These are phyloP conservation scores for Heteromormyrus szaboi DNA, from an alignment of 2,797 vertebrate genomes.

Conservation along the genomic window DNA sequence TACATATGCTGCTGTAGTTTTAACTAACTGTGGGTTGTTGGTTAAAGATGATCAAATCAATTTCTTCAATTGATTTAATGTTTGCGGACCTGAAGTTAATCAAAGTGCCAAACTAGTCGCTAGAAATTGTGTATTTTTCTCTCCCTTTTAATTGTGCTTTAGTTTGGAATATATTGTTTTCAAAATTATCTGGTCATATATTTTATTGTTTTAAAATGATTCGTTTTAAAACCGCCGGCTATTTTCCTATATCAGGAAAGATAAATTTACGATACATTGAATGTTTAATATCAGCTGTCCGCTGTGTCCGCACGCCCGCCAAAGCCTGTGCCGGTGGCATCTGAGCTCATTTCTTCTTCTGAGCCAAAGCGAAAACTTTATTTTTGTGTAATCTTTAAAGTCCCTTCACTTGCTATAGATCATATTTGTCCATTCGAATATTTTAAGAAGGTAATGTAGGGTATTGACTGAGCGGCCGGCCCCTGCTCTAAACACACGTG, in stretches of 20 bases:
- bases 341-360: not conserved
- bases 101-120: not conserved
- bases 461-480: conserved; percentile 12
- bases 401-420: conserved; percentile 24
- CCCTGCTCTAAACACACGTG: conserved; percentile 34
- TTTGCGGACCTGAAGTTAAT: not conserved
- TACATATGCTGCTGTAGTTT: not conserved
- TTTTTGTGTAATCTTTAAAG: conserved; percentile 21
- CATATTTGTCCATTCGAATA: conserved; percentile 41
- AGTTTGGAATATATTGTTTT: not conserved
- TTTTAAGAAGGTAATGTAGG: conserved; percentile 24
- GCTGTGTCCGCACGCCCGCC: not conserved
- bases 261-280: not conserved
- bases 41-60: not conserved
- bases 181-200: not conserved
- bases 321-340: not conserved
- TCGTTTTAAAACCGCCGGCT: not conserved
- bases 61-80: not conserved
- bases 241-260: not conserved
- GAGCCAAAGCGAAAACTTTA: not conserved
- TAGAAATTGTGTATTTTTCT: not conserved
- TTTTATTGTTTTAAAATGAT: not conserved
- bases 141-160: not conserved
- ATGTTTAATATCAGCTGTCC: not conserved
- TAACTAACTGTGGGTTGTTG: not conserved